phyloP scores from a whole-genome alignment of 1,140 invertebrate genomes.

The Cardiocondyla obscurior region DNA sequence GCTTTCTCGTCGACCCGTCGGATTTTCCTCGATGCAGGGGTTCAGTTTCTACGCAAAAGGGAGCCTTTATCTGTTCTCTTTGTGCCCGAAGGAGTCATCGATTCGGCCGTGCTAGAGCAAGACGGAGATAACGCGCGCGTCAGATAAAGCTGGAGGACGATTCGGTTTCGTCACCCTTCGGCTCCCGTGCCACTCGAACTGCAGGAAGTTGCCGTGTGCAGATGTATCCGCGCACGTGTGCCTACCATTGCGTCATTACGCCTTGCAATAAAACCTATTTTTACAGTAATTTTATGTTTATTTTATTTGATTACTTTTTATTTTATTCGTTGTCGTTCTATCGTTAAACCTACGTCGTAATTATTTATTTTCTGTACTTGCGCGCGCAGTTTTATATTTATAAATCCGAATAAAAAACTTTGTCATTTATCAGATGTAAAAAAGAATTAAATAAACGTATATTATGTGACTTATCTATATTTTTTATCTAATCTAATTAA shows the following conservation, averaged over 20 bases:
- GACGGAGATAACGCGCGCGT: not conserved
- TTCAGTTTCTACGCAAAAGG: conserved; percentile 58
- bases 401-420: conserved; percentile 1
- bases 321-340: no score
- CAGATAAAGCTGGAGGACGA: conserved; percentile 18
- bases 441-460: not conserved
- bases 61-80: conserved; percentile 59
- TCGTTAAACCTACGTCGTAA: not conserved
- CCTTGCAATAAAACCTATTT: no score
- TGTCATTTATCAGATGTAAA: not conserved
- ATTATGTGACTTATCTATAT: not conserved
- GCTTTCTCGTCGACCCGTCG: conserved; percentile 4
- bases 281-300: no score
- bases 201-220: conserved; percentile 11
- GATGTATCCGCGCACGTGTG: not conserved
- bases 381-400: not conserved
- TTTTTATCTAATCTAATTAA: conserved; percentile 2
- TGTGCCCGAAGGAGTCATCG: conserved; percentile 49
- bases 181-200: not conserved
- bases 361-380: conserved; percentile 6
- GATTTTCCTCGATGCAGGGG: conserved; percentile 59
- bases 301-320: no score
- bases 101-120: conserved; percentile 24
- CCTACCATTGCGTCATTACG: conserved; percentile 11
- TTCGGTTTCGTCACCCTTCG: conserved; percentile 51